Evolutionary conservation across 2,888 invertebrate genomes (phyloP).

Genomic region (Melanotus villosus): DNA sequence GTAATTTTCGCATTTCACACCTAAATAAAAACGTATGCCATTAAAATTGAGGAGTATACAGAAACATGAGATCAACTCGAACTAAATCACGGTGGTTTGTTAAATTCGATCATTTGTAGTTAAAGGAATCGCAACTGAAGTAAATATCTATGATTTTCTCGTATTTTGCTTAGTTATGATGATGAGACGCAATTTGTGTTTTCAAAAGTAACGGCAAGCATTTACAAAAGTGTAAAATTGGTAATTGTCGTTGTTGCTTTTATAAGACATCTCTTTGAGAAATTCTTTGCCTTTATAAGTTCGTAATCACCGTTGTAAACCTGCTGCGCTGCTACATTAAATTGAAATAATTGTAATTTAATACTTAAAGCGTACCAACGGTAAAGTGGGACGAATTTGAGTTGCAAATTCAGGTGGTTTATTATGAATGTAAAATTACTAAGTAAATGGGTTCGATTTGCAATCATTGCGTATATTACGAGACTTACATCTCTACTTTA

Average conservation of each 20-base stretch:
- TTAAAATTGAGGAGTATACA: too few species aligned
- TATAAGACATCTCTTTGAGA: not conserved
- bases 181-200: not conserved
- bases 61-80: too few species aligned
- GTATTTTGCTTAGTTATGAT: not conserved
- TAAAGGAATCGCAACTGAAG: too few species aligned
- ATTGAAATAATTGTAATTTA: constrained; percentile 32
- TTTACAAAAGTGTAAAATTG: constrained; percentile 31
- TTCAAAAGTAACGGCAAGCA: not conserved
- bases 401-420: constrained; percentile 1
- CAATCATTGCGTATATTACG: too few species aligned
- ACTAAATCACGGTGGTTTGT: too few species aligned
- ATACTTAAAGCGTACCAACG: constrained; percentile 7
- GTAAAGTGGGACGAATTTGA: constrained; percentile 20
- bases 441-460: not conserved
- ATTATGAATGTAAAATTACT: not conserved
- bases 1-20: too few species aligned
- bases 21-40: too few species aligned
- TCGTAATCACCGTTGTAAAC: constrained; percentile 12
- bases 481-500: too few species aligned
- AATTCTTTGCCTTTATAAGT: constrained; percentile 1
- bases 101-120: too few species aligned
- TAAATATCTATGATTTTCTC: too few species aligned
- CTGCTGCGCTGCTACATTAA: not conserved
- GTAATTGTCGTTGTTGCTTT: constrained; percentile 20